Evolutionary conservation across 2,888 invertebrate species (phyloP), one percentile per base, ranked within the genome.

Genomic region (Megamerina dolium): DNA sequence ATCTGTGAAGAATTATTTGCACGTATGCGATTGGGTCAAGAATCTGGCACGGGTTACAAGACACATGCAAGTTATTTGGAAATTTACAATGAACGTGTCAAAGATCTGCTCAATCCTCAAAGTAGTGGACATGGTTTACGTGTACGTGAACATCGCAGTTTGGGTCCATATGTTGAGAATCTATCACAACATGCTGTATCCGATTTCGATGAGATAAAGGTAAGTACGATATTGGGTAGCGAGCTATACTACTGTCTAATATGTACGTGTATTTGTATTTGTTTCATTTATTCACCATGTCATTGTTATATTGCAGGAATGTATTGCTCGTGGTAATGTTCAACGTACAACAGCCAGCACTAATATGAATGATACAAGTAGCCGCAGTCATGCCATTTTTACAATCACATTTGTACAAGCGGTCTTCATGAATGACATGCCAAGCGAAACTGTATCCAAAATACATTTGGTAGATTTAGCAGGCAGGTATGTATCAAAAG

Each of bases 311-410:
- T 54, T 53, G 6, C 66, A 87, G 85, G 81, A 82, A 64, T 81
- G 85, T 64, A 85, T 86, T 79, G 77, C 80, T 54, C 78, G 83
- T 56, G 90, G 90, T 51, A 90, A 89, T 74, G 75, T 81, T 48
- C 84, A 85, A 64, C 79, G 91, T 53, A 89, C 89, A 17, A 90
- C 90, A 3, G 90, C 90, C 33, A 83, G 87, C 58, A 91, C 91
- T 45, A 87, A 88, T 68, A 91, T 91, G 90, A 91, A 91, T 74
- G 89, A 90, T 73, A 87, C 87, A 56, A 89, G 89, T 70, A 88
- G 88, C 64, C 79, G 91, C 60, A 89, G 88, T 74, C 91, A 91
- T 76, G 90, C 90, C 52, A 90, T 91, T 64, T 90, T 91, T 72
- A 90, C 90, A 38, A 85, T 91, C 69, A 88, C 86, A 23, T 90